Evolutionary conservation across 2,113 vertebrate genomes (phyloP), one percentile per base, ranked within the genome.

Genomic region (Verasper variegatus): DNA sequence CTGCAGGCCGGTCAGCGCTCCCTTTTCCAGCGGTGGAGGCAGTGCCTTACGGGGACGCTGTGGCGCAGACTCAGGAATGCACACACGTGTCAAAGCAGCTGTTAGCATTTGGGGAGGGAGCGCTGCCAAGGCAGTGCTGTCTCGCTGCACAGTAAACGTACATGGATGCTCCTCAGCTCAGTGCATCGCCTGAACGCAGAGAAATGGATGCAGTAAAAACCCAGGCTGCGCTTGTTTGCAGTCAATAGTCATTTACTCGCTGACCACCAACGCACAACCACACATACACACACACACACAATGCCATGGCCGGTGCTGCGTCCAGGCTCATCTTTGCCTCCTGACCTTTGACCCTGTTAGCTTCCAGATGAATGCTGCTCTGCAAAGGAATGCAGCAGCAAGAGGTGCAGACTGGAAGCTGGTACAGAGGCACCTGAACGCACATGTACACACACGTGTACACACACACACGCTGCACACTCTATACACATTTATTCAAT

Each of bases 81-180:
- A 67, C 63, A 71, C 88, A 83, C 78, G 76, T 89, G 89, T 91
- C 79, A 75, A 63, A 91, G 86, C 89, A 92, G 88, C 89, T 88
- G 90, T 88, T 85, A 15, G 61, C 23, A 42, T 73, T 18, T 23
- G 31, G 55, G n/a, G 8, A 18, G 51, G 51, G 20, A 57, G 68
- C 37, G 0, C 66, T 68, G 87, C 76, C 81, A 63, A 71, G 62
- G 51, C 63, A 65, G 70, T 5, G 20, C 61, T 1, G 65, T 35
- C 23, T 5, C 20, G 14, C 71, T 62, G 67, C 62, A 55, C 81
- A 20, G 13, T 40, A 15, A 76, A 59, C 63, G 47, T 75, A 85
- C 84, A 74, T 83, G 73, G 74, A 76, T 64, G 69, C 76, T 65
- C 20, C 35, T 55, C 6, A 55, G 27, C 52, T 54, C 15, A 24